Evolutionary conservation across 2,888 invertebrate species (phyloP), one percentile per base, ranked within the genome.

Genomic region (Atherix ibis): DNA sequence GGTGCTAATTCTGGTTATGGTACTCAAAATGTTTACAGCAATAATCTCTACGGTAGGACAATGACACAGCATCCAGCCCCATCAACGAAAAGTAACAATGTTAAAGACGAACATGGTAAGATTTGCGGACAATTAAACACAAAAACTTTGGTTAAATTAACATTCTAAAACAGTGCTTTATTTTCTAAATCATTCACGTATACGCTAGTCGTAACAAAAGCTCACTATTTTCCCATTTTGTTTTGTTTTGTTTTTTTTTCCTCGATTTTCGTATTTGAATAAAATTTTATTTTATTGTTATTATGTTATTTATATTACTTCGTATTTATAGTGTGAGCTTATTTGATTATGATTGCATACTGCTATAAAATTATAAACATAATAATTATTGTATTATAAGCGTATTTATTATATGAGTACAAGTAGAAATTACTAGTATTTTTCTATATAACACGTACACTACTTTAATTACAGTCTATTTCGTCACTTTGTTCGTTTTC

Each of bases 81-180:
- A 16, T 19, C 37, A 6, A 22, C 31, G 24, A 33, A 37, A 14
- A 46, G 46, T 37, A 44, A 44, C 13, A 46, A 43, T 19, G 41
- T 43, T 16, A 49, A 46, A 40, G 39, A 48, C 10, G 50, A 51
- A 29, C 45, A 45, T 39, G 51, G 52, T 52, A 47, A 47, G 46
- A 5, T 16, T 31, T 10, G n/a, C n/a, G 13, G 26, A 26, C 5
- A 5, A 13, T 10, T 26, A 8, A 13, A 13, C 5, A 5, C 5
- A 5, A 13, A 13, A 26, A 3, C 13, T 4, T 26, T 26, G n/a
- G 5, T 26, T 26, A 13, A 2, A 5, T 26, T 26, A 13, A n/a
- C 5, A 26, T 26, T 2, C 10, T 26, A 13, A 22, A 8, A 8
- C 9, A 22, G 6, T 22, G 6, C 22, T 9, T 8, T 22, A 12